These are phyloP conservation scores for Rosalia funebris DNA, from an alignment of 2,888 invertebrate genomes.

Conservation along the genomic window DNA sequence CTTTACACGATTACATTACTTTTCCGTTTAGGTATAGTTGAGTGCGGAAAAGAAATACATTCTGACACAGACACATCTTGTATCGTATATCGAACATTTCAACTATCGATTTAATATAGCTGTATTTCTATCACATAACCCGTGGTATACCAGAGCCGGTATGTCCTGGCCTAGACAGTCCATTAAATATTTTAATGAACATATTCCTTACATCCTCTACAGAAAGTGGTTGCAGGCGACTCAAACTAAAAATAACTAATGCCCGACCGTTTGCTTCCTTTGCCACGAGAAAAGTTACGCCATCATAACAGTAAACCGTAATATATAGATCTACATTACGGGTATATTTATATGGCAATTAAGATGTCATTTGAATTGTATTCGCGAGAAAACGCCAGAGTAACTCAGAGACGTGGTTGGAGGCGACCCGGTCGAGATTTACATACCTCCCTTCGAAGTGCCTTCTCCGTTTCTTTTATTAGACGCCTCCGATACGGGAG, in stretches of 20 bases:
- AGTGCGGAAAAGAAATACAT: too few relatives aligned
- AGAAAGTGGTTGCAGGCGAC: conserved; percentile 5
- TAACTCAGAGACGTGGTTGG: not conserved
- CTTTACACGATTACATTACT: too few relatives aligned
- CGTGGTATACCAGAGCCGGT: too few relatives aligned
- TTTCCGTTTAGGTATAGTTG: too few relatives aligned
- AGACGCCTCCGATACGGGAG: not conserved
- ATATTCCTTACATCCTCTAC: conserved; percentile 1
- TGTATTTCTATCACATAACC: too few relatives aligned
- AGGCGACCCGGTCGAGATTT: not conserved
- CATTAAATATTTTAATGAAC: too few relatives aligned
- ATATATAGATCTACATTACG: conserved; percentile 25
- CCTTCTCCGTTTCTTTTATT: not conserved
- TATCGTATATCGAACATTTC: too few relatives aligned
- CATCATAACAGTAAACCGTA: conserved; percentile 19
- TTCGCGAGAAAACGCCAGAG: conserved; percentile 6
- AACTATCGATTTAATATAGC: too few relatives aligned
- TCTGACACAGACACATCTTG: too few relatives aligned
- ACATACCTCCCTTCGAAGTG: conserved; percentile 6
- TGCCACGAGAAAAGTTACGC: conserved; percentile 17
- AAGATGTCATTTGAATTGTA: conserved; percentile 21
- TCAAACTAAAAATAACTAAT: conserved; percentile 4
- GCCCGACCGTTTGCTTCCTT: conserved; percentile 14
- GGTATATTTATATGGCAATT: conserved; percentile 19
- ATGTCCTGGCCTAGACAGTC: too few relatives aligned